Base-by-base conservation (phyloP, 1,140 invertebrate species). In the Calliopsis andreniformis region DNA sequence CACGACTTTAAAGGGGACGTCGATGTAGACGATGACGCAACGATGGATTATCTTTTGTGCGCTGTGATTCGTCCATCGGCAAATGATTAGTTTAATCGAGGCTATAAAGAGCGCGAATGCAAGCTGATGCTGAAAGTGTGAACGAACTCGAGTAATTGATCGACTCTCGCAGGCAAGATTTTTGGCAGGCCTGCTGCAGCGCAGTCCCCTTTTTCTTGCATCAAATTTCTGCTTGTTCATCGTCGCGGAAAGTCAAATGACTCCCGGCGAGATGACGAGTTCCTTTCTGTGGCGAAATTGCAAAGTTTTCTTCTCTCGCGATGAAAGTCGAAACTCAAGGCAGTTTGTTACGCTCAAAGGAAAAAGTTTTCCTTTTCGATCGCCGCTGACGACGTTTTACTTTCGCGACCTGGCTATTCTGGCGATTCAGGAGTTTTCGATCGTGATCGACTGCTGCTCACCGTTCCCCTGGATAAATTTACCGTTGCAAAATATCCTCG, bases 251-350 rank as follows among this genome's bases (percentile, higher is more conserved):
- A 39, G 35, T 39, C 35, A 39, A 39, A 39, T 39, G 10, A 3
- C 35, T 10, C n/a, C n/a, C n/a, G n/a, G n/a, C n/a, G n/a, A 7
- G 20, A 23, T 20, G 8, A 28, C 47, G n/a, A 8, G 20, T 10
- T 35, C 23, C 30, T 63, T 20, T 20, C 25, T 14, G 47, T 25
- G 28, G 62, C 12, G 62, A 64, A 32, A 64, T 49, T n/a, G 20
- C 47, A 3, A 30, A 47, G 43, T 23, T n/a, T 28, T 25, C 32
- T 53, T 53, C 30, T 25, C 18, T 35, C 20, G 8, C n/a, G 32
- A 39, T 25, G 47, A 53, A 67, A 51, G 30, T 67, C 47, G 8
- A 53, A 14, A 30, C 1, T 4, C 25, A 2, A 1, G 12, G 7
- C 6, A 23, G 20, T 53, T 53, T 28, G 23, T 28, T 28, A 3